Evolutionary conservation across 2,888 invertebrate species (phyloP).

Genomic region (Aporophyla lueneburgensis): DNA sequence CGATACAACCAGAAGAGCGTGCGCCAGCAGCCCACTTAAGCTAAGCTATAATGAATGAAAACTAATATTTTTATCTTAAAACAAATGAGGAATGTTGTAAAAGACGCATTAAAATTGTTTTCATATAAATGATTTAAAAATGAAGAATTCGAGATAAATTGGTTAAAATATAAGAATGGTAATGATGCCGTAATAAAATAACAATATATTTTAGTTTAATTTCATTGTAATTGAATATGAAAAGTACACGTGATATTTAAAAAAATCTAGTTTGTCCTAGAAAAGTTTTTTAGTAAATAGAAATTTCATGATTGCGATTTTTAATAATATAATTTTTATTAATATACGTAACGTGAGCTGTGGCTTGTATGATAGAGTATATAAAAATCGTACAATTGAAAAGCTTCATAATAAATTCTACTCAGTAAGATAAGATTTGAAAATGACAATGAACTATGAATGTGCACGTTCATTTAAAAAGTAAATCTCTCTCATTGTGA

Average conservation of each 20-base stretch:
- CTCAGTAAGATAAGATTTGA: constrained; percentile 39
- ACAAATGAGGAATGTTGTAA: neutral
- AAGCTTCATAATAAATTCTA: constrained; percentile 53
- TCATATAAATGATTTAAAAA: neutral
- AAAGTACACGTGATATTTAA: neutral
- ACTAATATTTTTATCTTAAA: constrained; percentile 10
- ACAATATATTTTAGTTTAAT: neutral
- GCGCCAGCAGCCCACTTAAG: constrained; percentile 52
- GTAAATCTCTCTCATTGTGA: constrained; percentile 11
- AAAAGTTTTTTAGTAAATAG: neutral
- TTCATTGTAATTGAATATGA: neutral
- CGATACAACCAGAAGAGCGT: constrained; percentile 53
- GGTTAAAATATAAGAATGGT: neutral
- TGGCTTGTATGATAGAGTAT: constrained; percentile 28
- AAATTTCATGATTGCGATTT: neutral
- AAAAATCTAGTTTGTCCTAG: neutral
- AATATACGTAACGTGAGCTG: constrained; percentile 35
- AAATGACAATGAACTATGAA: constrained; percentile 46
- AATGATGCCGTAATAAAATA: neutral
- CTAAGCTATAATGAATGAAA: constrained; percentile 23
- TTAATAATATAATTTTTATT: neutral
- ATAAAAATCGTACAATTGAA: constrained; percentile 49
- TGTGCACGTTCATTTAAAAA: constrained; percentile 19
- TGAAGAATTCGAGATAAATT: constrained; percentile 13
- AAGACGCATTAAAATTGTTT: neutral